Conservation (phyloP, 2,888 invertebrate genomes). For the Cephus pulcher region DNA sequence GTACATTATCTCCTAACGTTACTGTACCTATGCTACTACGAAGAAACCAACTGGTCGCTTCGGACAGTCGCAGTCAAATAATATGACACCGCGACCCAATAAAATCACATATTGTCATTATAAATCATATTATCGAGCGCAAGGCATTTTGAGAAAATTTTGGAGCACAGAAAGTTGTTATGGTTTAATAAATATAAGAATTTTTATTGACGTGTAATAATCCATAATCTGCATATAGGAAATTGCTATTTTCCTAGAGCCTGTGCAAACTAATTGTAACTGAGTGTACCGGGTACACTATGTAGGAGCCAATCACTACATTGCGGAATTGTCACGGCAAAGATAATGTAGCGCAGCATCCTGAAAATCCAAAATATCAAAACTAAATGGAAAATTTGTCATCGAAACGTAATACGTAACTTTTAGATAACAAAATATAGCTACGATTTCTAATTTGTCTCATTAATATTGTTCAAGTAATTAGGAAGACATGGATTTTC, state of each 20-base stretch:
- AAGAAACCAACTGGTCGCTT: slow-evolving; percentile 6
- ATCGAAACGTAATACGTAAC: not conserved
- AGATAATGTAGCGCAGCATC: not conserved
- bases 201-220: not conserved
- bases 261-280: not conserved
- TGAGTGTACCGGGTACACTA: not conserved
- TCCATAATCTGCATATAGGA: not conserved
- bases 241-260: not conserved
- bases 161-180: not conserved
- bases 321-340: not conserved
- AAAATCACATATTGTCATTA: not conserved
- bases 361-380: not conserved
- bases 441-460: not conserved
- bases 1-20: not conserved
- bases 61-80: slow-evolving; percentile 5
- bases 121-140: not conserved
- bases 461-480: not conserved
- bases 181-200: not conserved
- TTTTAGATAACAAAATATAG: not conserved
- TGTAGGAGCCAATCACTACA: not conserved
- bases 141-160: not conserved
- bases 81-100: not conserved
- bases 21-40: slow-evolving; percentile 4
- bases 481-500: not conserved
- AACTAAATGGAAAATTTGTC: not conserved